Percentiles rank a stretch among this genome's conserved stretches.
Conservation (phyloP, 2,888 invertebrate genomes). For the Epirrita christyi region DNA sequence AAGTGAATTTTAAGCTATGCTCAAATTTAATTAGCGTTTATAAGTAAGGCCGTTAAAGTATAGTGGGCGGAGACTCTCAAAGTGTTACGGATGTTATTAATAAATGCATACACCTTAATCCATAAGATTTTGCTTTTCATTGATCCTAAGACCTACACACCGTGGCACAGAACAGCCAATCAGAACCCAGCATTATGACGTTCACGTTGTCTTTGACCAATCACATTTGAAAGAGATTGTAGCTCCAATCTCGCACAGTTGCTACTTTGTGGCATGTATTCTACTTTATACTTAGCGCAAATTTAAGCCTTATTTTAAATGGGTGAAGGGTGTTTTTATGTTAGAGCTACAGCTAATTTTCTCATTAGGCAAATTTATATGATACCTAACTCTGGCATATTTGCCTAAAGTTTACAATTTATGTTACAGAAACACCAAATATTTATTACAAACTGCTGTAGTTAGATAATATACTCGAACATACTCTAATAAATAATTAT, state of each 20-base stretch:
- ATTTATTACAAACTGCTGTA: constrained; percentile 12
- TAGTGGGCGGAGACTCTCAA: not conserved
- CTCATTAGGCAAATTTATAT: not conserved
- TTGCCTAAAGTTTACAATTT: constrained; percentile 7
- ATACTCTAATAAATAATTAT: constrained; percentile 36
- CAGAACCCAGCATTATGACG: too few relatives aligned
- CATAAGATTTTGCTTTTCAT: constrained; percentile 4
- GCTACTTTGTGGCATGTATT: not conserved
- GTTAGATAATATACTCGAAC: constrained; percentile 28
- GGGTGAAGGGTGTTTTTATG: constrained; percentile 22
- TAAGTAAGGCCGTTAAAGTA: not conserved
- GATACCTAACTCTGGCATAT: not conserved
- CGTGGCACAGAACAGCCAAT: too few relatives aligned
- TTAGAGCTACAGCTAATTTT: constrained; percentile 1
- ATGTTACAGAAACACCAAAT: constrained; percentile 1
- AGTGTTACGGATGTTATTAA: not conserved
- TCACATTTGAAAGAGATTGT: not conserved
- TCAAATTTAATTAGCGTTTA: too few relatives aligned
- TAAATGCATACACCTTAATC: not conserved
- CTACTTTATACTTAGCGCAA: constrained; percentile 16
- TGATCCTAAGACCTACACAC: not conserved
- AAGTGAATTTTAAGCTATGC: too few relatives aligned
- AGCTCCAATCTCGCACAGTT: not conserved
- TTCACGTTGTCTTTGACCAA: not conserved
- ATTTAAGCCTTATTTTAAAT: constrained; percentile 25